Conservation (phyloP, 2,113 vertebrate species). For the Gavia stellata region DNA sequence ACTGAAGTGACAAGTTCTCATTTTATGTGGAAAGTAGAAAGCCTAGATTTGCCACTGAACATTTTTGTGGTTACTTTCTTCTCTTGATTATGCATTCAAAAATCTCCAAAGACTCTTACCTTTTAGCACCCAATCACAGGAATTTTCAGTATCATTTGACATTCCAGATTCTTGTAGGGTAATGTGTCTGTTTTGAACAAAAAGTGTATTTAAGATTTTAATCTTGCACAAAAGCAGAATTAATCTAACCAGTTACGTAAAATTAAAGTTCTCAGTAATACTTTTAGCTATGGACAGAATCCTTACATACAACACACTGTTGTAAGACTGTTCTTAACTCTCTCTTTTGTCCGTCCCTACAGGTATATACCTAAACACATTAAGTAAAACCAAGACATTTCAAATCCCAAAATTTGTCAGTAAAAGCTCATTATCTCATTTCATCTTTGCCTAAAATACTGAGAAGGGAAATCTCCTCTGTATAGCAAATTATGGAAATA, state of each 20-base stretch:
- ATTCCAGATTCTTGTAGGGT: not conserved
- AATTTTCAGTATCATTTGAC: not conserved
- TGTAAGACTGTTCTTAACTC: not conserved
- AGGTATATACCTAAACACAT: rapidly evolving
- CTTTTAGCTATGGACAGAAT: not conserved
- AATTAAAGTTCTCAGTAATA: not conserved
- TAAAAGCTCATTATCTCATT: not conserved
- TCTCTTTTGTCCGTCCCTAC: not conserved
- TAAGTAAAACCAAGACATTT: not conserved
- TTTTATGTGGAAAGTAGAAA: not conserved
- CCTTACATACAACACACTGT: not conserved
- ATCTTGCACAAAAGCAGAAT: not conserved
- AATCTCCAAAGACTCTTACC: slow-evolving; percentile 58
- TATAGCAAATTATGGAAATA: not conserved
- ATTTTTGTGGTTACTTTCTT: not conserved
- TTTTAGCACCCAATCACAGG: slow-evolving; percentile 15
- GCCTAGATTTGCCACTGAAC: not conserved
- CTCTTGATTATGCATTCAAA: not conserved
- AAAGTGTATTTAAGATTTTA: not conserved
- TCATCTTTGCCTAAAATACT: not conserved
- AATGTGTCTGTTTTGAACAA: slow-evolving; percentile 56
- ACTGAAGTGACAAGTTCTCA: not conserved
- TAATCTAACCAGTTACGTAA: not conserved
- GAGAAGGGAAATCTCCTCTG: not conserved
- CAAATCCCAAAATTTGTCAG: not conserved